These are phyloP conservation scores for Delichon dasypus DNA, from an alignment of 2,797 vertebrate genomes.

Conservation along the genomic window DNA sequence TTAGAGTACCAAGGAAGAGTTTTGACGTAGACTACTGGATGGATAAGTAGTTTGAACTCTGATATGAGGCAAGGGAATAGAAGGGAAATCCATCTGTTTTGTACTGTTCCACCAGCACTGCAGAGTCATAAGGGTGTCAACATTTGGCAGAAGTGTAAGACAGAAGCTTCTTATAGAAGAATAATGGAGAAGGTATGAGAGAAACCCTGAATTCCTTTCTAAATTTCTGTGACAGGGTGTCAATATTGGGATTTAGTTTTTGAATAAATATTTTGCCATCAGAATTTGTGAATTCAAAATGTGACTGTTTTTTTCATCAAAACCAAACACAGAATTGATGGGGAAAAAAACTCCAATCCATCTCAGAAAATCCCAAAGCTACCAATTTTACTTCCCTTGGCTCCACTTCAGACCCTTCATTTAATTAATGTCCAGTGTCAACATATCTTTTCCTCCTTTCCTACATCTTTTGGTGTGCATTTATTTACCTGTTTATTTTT, in stretches of 20 bases:
- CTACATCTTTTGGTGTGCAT: background rate
- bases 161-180: background rate
- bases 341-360: rapidly evolving
- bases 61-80: background rate
- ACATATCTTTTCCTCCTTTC: background rate
- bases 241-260: background rate
- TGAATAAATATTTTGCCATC: background rate
- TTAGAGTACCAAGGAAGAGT: background rate
- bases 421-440: background rate
- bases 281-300: background rate
- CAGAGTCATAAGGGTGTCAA: background rate
- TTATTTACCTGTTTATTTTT: background rate
- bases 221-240: background rate
- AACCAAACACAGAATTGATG: background rate
- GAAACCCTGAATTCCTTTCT: background rate
- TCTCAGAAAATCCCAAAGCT: background rate
- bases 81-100: background rate
- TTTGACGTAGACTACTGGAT: background rate
- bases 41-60: background rate
- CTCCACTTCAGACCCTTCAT: background rate
- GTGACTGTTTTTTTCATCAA: background rate
- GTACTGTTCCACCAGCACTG: background rate
- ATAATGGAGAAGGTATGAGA: background rate
- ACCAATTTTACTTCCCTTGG: background rate
- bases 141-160: background rate